phyloP scores from a whole-genome alignment of 2,888 invertebrate genomes.

The Cistogaster globosa region DNA sequence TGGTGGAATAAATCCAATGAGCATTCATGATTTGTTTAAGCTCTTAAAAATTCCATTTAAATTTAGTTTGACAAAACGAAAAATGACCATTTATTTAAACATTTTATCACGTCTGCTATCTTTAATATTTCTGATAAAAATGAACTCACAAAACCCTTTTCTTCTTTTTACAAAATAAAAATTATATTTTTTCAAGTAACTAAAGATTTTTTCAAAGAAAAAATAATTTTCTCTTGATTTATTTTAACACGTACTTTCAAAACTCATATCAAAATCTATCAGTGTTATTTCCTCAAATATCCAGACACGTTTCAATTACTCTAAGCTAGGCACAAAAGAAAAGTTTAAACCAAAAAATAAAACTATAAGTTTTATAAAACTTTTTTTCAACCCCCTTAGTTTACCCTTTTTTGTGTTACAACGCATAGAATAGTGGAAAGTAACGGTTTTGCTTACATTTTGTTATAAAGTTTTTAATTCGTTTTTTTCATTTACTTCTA shows the following conservation, averaged over 20 bases:
- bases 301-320: conserved; percentile 73
- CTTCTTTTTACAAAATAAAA: conserved; percentile 4
- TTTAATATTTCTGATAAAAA: conserved; percentile 9
- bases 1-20: no score
- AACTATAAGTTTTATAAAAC: conserved; percentile 32
- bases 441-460: conserved; percentile 29
- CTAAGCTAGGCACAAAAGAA: conserved; percentile 56
- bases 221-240: conserved; percentile 34
- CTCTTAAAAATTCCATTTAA: no score
- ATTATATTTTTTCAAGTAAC: conserved; percentile 4
- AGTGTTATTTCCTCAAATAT: conserved; percentile 62
- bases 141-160: neutral
- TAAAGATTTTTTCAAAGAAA: neutral
- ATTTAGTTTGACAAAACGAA: no score
- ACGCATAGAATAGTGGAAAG: neutral
- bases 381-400: neutral
- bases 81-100: no score
- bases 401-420: neutral
- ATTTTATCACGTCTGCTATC: neutral
- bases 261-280: conserved; percentile 69
- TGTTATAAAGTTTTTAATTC: neutral
- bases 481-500: neutral
- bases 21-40: no score
- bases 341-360: conserved; percentile 36
- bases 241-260: conserved; percentile 50